Evolutionary conservation across 2,113 vertebrate genomes (phyloP).

Genomic region (Leuciscus idus): DNA sequence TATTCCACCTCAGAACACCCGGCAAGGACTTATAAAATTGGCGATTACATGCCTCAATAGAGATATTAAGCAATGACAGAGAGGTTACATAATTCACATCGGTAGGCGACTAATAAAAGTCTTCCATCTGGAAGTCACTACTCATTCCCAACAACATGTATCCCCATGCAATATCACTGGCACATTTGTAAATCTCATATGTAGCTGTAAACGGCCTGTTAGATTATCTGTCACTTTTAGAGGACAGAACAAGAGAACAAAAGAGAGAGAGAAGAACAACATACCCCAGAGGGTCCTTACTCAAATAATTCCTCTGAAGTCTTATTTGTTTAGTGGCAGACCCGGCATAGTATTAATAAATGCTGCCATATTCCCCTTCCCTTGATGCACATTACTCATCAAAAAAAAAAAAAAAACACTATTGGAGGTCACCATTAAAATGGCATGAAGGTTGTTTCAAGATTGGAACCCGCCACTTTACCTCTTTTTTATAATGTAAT

Average conservation of each 20-base stretch:
- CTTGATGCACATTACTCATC: conserved; percentile 29
- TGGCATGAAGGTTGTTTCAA: conserved; percentile 2
- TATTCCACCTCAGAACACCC: conserved; percentile 20
- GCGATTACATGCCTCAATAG: conserved; percentile 37
- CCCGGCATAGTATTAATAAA: conserved; percentile 46
- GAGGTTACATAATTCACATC: conserved; percentile 52
- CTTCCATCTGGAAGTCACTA: conserved; percentile 52
- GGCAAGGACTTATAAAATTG: conserved; percentile 14
- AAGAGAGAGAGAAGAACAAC: not conserved
- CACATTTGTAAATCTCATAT: conserved; percentile 50
- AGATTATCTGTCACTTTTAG: conserved; percentile 52
- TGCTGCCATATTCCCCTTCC: conserved; percentile 31
- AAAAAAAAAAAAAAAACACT: conserved; percentile 17
- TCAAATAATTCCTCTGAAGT: conserved; percentile 45
- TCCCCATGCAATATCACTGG: conserved; percentile 52
- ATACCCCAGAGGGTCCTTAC: conserved; percentile 39
- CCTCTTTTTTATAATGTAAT: not conserved
- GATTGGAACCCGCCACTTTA: not conserved
- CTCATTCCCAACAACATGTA: conserved; percentile 52
- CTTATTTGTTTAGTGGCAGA: conserved; percentile 49
- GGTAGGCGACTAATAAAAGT: conserved; percentile 48
- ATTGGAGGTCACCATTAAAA: conserved; percentile 47
- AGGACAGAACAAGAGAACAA: not conserved
- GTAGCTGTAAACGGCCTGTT: conserved; percentile 41
- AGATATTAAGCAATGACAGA: conserved; percentile 42